Percentiles rank a stretch among this genome's conserved stretches.
Evolutionary conservation across 2,888 invertebrate genomes (phyloP).

Genomic region (Megamerina dolium): DNA sequence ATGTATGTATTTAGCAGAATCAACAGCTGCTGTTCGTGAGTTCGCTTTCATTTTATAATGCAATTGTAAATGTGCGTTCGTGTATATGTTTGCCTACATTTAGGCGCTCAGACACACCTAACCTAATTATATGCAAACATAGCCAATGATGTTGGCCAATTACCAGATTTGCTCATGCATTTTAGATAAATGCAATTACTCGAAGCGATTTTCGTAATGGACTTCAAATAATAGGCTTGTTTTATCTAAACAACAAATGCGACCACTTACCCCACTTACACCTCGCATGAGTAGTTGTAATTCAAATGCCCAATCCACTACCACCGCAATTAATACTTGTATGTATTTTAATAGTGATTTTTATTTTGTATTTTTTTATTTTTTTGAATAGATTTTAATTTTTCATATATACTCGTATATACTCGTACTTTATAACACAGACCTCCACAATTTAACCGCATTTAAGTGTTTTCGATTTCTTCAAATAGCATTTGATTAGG

Average conservation of each 20-base stretch:
- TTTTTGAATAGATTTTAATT: background rate
- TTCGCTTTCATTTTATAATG: no score
- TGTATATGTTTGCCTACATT: constrained; percentile 26
- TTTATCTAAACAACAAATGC: no score
- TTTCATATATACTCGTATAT: background rate
- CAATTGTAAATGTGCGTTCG: no score
- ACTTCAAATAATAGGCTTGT: constrained; percentile 2
- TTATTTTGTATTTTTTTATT: no score
- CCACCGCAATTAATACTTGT: no score
- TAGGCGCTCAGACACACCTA: constrained; percentile 25
- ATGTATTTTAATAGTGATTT: no score
- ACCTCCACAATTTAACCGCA: no score
- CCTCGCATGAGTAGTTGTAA: no score
- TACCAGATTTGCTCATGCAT: constrained; percentile 24
- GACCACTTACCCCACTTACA: no score
- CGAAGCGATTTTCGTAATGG: constrained; percentile 2
- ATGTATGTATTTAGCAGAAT: background rate
- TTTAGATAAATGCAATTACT: background rate
- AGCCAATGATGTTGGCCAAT: constrained; percentile 33
- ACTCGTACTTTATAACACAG: no score
- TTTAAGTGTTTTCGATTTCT: constrained; percentile 1
- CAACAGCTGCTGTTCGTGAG: no score
- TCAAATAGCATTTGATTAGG: constrained; percentile 27
- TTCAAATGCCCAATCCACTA: no score
- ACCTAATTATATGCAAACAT: constrained; percentile 40